These are phyloP conservation scores for Sepiola atlantica DNA, from an alignment of 2,888 invertebrate genomes.

Conservation along the genomic window DNA sequence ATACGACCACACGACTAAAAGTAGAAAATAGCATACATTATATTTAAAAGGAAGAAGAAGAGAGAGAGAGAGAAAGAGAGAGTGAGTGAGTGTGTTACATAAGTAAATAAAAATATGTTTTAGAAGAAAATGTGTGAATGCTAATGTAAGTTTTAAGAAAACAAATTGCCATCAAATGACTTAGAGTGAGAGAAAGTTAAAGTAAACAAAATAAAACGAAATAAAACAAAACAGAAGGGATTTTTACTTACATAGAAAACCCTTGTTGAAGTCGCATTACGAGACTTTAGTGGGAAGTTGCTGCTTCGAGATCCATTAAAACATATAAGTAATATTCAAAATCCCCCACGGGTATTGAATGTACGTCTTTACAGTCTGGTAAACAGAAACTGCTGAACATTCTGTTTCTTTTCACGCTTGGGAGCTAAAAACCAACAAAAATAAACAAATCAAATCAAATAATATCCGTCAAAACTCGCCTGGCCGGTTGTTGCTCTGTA, in stretches of 20 bases:
- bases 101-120: too few relatives aligned
- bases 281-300: background rate
- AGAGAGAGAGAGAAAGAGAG: too few relatives aligned
- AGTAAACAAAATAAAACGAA: too few relatives aligned
- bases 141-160: background rate
- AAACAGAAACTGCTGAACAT: background rate
- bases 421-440: background rate
- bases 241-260: background rate
- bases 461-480: background rate
- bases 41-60: too few relatives aligned
- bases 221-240: background rate
- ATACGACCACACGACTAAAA: too few relatives aligned
- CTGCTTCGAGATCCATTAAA: background rate
- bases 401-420: background rate
- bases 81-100: too few relatives aligned
- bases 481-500: background rate
- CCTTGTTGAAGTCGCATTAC: background rate
- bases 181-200: background rate
- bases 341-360: background rate
- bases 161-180: background rate
- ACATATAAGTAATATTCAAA: background rate
- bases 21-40: too few relatives aligned
- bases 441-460: background rate
- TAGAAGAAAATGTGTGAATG: background rate
- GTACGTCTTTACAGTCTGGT: background rate